These are phyloP conservation scores for Crenuchus spilurus DNA, from an alignment of 2,797 vertebrate species.

Conservation along the genomic window DNA sequence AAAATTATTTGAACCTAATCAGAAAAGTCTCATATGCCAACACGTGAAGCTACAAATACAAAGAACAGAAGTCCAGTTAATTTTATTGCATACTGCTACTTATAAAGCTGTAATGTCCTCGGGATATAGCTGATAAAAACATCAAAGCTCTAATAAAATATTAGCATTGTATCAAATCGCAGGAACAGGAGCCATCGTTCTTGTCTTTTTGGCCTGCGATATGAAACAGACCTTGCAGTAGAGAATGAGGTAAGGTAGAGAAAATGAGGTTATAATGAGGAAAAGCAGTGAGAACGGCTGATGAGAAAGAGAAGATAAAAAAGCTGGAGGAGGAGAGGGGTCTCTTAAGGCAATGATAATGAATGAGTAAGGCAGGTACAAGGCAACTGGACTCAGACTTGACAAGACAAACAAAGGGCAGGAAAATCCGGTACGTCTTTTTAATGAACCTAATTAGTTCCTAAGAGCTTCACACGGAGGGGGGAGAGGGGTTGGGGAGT, in stretches of 20 bases:
- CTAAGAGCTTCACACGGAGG: conserved; percentile 14
- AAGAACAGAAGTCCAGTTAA: conserved; percentile 27
- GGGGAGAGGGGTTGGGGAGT: not conserved
- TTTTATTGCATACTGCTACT: conserved; percentile 24
- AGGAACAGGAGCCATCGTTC: conserved; percentile 18
- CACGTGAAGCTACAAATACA: conserved; percentile 25
- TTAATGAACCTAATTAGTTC: conserved; percentile 56
- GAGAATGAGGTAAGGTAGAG: not conserved
- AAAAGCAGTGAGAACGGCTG: conserved; percentile 1
- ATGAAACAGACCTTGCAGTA: conserved; percentile 2
- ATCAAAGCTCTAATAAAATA: conserved; percentile 34
- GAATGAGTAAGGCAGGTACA: conserved; percentile 11
- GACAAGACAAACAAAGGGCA: conserved; percentile 52
- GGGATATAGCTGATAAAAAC: conserved; percentile 37
- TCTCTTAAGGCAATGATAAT: conserved; percentile 20
- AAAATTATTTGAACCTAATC: conserved; percentile 23
- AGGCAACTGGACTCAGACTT: conserved; percentile 29
- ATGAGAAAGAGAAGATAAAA: conserved; percentile 11
- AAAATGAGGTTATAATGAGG: conserved; percentile 1
- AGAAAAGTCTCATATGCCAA: conserved; percentile 19
- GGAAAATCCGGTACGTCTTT: conserved; percentile 51
- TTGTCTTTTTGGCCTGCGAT: not conserved
- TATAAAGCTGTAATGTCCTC: conserved; percentile 21
- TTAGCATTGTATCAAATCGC: conserved; percentile 21
- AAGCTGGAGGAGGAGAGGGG: not conserved